A percentile compares a stretch with the other conserved stretches of the same genome.
Evolutionary conservation across 2,113 vertebrate genomes (phyloP).

Genomic region (Trochalopteron elliotii): DNA sequence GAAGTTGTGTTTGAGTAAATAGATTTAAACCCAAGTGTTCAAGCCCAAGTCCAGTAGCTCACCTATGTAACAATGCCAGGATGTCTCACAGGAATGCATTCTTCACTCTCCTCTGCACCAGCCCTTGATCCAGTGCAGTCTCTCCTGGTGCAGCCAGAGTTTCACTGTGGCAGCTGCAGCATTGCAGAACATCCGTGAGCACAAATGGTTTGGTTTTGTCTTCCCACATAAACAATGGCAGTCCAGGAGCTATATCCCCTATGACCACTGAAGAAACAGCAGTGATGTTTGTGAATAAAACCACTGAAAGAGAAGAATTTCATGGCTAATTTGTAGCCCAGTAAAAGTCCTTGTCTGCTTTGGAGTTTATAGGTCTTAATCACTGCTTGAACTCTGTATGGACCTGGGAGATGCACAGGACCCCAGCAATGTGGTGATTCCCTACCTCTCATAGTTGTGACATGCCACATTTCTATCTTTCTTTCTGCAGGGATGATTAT

Average conservation of each 20-base stretch:
- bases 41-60: neutral
- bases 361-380: neutral
- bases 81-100: neutral
- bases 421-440: neutral
- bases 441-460: neutral
- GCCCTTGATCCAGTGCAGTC: rapidly evolving
- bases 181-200: rapidly evolving
- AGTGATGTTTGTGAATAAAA: neutral
- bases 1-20: neutral
- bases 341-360: neutral
- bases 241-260: rapidly evolving
- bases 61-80: neutral
- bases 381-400: neutral
- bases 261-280: neutral
- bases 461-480: neutral
- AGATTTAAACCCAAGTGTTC: neutral
- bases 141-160: neutral
- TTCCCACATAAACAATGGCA: neutral
- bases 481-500: neutral
- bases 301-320: neutral
- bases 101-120: neutral
- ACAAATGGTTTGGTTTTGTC: neutral
- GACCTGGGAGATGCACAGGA: neutral
- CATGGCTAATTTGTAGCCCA: neutral
- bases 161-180: neutral